A percentile compares a stretch with the other conserved stretches of the same genome.
These are phyloP conservation scores for Beroe ovata DNA, from an alignment of 37 sponge, comb jelly and placozoan species.

Conservation along the genomic window DNA sequence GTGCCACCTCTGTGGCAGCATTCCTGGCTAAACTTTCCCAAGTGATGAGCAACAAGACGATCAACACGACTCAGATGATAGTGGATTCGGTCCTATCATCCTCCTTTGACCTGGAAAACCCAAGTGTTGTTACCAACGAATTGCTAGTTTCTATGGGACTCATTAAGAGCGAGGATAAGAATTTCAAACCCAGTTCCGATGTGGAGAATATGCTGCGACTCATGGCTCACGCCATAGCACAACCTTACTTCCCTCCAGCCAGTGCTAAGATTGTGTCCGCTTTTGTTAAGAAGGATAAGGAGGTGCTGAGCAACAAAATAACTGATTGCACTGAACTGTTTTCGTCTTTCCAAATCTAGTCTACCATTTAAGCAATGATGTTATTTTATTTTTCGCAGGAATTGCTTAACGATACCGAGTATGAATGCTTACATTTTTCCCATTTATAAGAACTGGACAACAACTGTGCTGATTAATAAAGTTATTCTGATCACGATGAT, in stretches of 20 bases:
- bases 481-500: no score
- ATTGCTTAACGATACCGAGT: no score
- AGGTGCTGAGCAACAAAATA: conserved; percentile 20
- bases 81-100: conserved; percentile 3
- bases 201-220: conserved; percentile 27
- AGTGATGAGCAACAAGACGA: conserved; percentile 51
- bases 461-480: no score
- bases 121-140: conserved; percentile 31
- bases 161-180: conserved; percentile 52
- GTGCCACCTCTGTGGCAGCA: background rate
- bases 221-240: conserved; percentile 29
- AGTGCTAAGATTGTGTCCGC: conserved; percentile 41
- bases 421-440: no score
- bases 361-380: no score
- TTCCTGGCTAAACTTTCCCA: conserved; percentile 28
- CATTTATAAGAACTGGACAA: no score
- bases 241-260: conserved; percentile 37
- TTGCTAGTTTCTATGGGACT: conserved; percentile 31
- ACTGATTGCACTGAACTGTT: conserved; percentile 35
- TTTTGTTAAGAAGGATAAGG: conserved; percentile 54
- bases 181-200: conserved; percentile 50
- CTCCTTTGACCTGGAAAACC: background rate
- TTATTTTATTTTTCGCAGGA: no score
- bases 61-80: background rate
- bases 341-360: conserved; percentile 30